Base-by-base conservation (phyloP, 2,113 vertebrate species). In the Strix aluco region DNA sequence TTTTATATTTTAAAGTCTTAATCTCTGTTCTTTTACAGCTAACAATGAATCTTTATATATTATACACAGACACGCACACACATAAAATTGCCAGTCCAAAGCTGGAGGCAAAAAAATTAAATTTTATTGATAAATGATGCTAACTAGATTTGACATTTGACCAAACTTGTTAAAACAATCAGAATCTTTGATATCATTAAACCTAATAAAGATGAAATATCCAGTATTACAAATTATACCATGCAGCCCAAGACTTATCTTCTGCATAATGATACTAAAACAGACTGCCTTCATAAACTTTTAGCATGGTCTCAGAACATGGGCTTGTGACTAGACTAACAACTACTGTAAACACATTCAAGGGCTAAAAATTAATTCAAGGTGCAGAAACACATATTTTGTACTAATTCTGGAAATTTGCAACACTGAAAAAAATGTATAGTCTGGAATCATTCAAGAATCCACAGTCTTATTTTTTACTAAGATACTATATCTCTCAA, bases 1-100 rank as follows among this genome's bases (percentile, higher is more conserved):
- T 89, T 96, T 95, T 79, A 44, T n/a, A 84, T 72, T 94, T 93
- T 81, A 92, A 95, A 91, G 49, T 59, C 79, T 94, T 94, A 61
- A 80, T 93, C 87, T 96, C 81, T 73, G 49, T 55, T 92, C 62
- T 79, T 47, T 85, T 47, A 20, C 78, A 73, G 46, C 78, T 94
- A 72, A 69, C 61, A 87, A 69, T 87, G 88, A 89, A 95, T 94
- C 78, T 95, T 59, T 92, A 8, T 72, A 29, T 58, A 66, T 94
- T 94, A 65, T 5, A 81, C 49, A 46, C 12, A 67, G 42, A 75
- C 81, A 72, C 15, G 18, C 38, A 75, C 55, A 77, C 52, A 40
- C 20, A 59, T 22, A 74, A 81, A 81, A 87, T 58, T 85, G 57
- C 40, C 32, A 73, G 77, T 11, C 52, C 54, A 82, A 87, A 87